A percentile compares a stretch with the other conserved stretches of the same genome.
These are phyloP conservation scores for Prolemur simus DNA, from an alignment of 2,113 vertebrate genomes.

Conservation along the genomic window DNA sequence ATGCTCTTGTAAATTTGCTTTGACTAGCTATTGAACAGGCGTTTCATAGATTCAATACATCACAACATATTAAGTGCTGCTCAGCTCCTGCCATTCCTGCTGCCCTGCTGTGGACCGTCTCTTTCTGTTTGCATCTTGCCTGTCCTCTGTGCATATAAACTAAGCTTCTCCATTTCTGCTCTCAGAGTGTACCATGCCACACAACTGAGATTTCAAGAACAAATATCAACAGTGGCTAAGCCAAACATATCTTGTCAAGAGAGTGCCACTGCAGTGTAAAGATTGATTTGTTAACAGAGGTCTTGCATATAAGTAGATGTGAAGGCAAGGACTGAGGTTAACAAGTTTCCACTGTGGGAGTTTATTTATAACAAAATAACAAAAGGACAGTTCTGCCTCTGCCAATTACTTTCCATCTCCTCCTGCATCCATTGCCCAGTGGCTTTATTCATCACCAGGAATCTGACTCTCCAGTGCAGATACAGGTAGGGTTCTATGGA, in stretches of 20 bases:
- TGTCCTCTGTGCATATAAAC: constrained; percentile 53
- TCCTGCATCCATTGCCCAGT: background rate
- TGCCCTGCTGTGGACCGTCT: constrained; percentile 49
- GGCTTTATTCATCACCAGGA: constrained; percentile 32
- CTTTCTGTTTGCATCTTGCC: constrained; percentile 68
- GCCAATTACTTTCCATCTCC: constrained; percentile 47
- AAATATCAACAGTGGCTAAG: constrained; percentile 79
- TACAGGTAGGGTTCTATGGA: background rate
- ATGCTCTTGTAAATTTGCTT: constrained; percentile 68
- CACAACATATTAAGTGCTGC: constrained; percentile 60
- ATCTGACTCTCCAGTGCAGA: background rate
- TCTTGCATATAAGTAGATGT: constrained; percentile 78
- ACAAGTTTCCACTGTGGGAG: constrained; percentile 63
- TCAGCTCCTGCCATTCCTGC: background rate
- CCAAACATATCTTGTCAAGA: constrained; percentile 80
- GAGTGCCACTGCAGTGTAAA: constrained; percentile 73
- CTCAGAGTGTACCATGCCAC: constrained; percentile 61
- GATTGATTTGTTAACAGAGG: constrained; percentile 79
- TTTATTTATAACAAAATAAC: constrained; percentile 75
- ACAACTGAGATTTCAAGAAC: constrained; percentile 74
- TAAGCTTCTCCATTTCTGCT: constrained; percentile 60
- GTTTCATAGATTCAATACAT: constrained; percentile 17
- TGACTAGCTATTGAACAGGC: constrained; percentile 57
- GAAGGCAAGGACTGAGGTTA: constrained; percentile 68
- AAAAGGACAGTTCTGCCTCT: constrained; percentile 66